Conservation (phyloP, 1,140 invertebrate species). For the Trypoxylus dichotomus region DNA sequence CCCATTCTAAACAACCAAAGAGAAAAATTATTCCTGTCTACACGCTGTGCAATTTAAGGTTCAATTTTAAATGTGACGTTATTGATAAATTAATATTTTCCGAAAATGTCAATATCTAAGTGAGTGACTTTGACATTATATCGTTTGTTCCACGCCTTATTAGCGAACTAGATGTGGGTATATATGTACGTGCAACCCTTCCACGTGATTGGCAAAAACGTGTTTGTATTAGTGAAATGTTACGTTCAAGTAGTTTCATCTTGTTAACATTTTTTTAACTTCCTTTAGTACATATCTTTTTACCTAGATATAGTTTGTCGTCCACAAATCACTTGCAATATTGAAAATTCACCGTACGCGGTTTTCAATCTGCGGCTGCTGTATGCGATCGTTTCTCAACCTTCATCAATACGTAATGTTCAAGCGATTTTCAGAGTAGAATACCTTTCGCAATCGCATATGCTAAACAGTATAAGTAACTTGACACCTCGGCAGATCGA, state of each 20-base stretch:
- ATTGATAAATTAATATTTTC: background rate
- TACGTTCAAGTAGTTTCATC: too few relatives aligned
- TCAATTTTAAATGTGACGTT: background rate
- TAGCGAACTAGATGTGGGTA: background rate
- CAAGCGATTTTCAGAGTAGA: background rate
- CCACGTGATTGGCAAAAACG: background rate
- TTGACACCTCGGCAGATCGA: conserved; percentile 19
- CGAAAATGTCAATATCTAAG: background rate
- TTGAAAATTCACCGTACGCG: background rate
- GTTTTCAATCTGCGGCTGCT: background rate
- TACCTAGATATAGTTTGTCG: background rate
- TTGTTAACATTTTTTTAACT: background rate
- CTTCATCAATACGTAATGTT: background rate
- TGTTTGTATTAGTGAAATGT: background rate
- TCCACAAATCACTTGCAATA: background rate
- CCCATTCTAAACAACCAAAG: background rate
- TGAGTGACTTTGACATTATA: background rate
- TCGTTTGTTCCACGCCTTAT: background rate
- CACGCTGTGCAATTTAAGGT: background rate
- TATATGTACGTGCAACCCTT: background rate
- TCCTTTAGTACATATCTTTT: background rate
- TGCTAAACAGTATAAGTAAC: conserved; percentile 12
- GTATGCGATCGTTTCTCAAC: background rate
- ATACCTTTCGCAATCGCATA: background rate
- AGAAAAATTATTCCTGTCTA: background rate